These are phyloP conservation scores for Drosophila falleni DNA, from an alignment of 2,888 invertebrate genomes.

Conservation along the genomic window DNA sequence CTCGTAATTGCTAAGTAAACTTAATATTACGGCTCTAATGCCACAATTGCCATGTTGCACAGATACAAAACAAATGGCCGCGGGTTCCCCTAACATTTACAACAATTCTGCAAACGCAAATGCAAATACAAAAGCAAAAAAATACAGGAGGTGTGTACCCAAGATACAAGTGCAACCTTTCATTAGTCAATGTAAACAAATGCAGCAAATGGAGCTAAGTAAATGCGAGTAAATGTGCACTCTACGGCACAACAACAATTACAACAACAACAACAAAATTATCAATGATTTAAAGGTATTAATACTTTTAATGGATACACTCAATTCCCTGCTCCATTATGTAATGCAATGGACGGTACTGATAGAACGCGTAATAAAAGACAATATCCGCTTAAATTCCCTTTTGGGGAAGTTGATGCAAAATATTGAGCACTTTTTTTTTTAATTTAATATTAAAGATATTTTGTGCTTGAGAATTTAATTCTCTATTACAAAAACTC, in stretches of 20 bases:
- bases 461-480: neutral
- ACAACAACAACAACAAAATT: slow-evolving; percentile 51
- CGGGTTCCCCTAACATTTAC: slow-evolving; percentile 37
- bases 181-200: slow-evolving; percentile 50
- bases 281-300: slow-evolving; percentile 54
- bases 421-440: neutral
- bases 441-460: slow-evolving; percentile 1
- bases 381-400: slow-evolving; percentile 5
- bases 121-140: neutral
- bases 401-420: neutral
- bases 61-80: slow-evolving; percentile 42
- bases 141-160: slow-evolving; percentile 43
- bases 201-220: slow-evolving; percentile 40
- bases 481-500: neutral
- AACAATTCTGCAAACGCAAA: slow-evolving; percentile 17
- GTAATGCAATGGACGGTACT: neutral
- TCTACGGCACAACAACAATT: slow-evolving; percentile 28
- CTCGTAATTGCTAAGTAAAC: slow-evolving; percentile 28
- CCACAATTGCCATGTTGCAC: slow-evolving; percentile 49
- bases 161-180: slow-evolving; percentile 44
- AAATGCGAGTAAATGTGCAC: slow-evolving; percentile 40
- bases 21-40: slow-evolving; percentile 39
- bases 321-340: slow-evolving; percentile 24
- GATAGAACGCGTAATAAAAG: slow-evolving; percentile 14
- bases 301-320: slow-evolving; percentile 44